Percentiles rank a stretch among this genome's conserved stretches.
phyloP scores from a whole-genome alignment of 2,888 invertebrate genomes.

The Napeogenes inachia region DNA sequence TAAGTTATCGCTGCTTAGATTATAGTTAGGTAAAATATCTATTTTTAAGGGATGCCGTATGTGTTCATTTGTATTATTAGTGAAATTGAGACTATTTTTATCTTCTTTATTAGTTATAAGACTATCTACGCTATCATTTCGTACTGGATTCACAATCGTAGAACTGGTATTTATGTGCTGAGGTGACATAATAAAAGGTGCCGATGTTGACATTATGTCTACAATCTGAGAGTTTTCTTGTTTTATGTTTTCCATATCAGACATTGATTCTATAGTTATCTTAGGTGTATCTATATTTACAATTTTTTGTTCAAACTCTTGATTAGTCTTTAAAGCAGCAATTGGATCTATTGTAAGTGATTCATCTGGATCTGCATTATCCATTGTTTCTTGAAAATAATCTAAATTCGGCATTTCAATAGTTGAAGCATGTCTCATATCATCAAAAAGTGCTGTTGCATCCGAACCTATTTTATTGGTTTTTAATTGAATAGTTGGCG shows the following conservation, averaged over 20 bases:
- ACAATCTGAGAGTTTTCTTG: slow-evolving; percentile 30
- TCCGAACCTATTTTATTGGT: slow-evolving; percentile 12
- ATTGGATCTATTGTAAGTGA: slow-evolving; percentile 39
- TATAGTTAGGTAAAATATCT: slow-evolving; percentile 34
- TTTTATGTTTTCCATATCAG: slow-evolving; percentile 32
- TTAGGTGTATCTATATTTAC: slow-evolving; percentile 32
- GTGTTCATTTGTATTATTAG: slow-evolving; percentile 13
- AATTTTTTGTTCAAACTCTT: slow-evolving; percentile 32
- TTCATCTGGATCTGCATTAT: slow-evolving; percentile 33
- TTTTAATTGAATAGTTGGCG: not conserved
- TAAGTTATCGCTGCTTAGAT: slow-evolving; percentile 16
- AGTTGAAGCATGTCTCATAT: slow-evolving; percentile 44
- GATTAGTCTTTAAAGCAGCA: slow-evolving; percentile 24
- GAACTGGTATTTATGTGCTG: not conserved
- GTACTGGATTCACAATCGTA: not conserved
- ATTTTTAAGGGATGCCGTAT: slow-evolving; percentile 32
- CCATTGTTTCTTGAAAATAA: slow-evolving; percentile 33
- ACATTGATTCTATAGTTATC: slow-evolving; percentile 42
- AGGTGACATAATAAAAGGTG: not conserved
- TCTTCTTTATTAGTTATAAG: not conserved
- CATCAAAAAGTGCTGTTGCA: slow-evolving; percentile 23
- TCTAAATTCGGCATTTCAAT: slow-evolving; percentile 39
- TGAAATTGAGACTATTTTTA: not conserved
- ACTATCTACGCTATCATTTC: not conserved
- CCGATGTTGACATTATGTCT: not conserved